Percentiles rank a stretch among this genome's conserved stretches.
These are phyloP conservation scores for Patella depressa DNA, from an alignment of 2,888 invertebrate genomes.

Conservation along the genomic window DNA sequence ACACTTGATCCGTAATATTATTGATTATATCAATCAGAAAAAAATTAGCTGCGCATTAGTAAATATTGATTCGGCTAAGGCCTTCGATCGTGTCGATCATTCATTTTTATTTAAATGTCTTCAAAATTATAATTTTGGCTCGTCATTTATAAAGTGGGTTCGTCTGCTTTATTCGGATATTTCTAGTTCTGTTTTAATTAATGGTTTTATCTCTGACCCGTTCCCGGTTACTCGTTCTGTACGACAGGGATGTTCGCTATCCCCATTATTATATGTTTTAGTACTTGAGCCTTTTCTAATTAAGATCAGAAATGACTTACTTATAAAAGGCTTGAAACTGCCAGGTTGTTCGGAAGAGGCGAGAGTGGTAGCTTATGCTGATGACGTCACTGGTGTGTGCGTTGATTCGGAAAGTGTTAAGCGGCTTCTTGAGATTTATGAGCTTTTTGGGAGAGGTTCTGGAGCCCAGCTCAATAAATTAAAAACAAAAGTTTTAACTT, in stretches of 20 bases:
- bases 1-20: too few species aligned
- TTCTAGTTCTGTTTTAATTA: constrained; percentile 35
- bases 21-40: too few species aligned
- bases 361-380: constrained; percentile 12
- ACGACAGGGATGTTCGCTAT: constrained; percentile 36
- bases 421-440: constrained; percentile 14
- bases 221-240: constrained; percentile 34
- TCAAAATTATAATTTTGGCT: neutral
- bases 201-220: constrained; percentile 34
- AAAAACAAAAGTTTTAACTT: neutral
- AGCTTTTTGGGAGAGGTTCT: neutral
- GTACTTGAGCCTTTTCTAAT: constrained; percentile 25
- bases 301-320: neutral
- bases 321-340: neutral
- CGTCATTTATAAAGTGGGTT: neutral
- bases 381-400: constrained; percentile 26
- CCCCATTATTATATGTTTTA: constrained; percentile 35
- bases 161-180: constrained; percentile 12
- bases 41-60: too few species aligned
- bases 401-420: constrained; percentile 9
- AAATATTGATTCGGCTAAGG: neutral
- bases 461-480: neutral
- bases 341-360: neutral
- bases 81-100: neutral
- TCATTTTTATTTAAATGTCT: constrained; percentile 8